Base-by-base conservation (phyloP, 2,797 vertebrate species). In the Propithecus perrieri region DNA sequence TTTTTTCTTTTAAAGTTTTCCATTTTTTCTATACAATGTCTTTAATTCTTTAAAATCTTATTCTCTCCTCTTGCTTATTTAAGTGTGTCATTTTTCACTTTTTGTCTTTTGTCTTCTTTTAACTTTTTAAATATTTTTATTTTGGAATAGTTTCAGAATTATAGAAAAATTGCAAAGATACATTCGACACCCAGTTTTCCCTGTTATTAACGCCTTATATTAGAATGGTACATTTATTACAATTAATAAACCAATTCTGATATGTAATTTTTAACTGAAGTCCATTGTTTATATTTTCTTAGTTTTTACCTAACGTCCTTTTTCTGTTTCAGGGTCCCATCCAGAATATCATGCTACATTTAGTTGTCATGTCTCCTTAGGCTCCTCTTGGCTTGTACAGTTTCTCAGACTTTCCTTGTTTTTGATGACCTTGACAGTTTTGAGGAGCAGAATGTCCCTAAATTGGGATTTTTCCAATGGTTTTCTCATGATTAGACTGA, bases 131-230 rank as follows among this genome's bases (percentile, higher is more conserved):
- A 38, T 63, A 69, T 74, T 84, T 88, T 89, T 78, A 89, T 69
- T 85, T 93, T 91, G 50, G 12, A 81, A 94, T 69, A 35, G 69
- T 67, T 94, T 94, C 74, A 84, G 28, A 92, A 46, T 95, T 75
- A 91, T 10, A 90, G 28, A 97, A 91, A 94, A 92, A 38, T 76
- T 85, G n/a, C 33, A 91, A 90, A 95, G n/a, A 81, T 63, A 59
- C 59, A 72, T 13, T 63, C 55, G 86, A 67, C 13, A 76, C 17
- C 13, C 18, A 88, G 22, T 67, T 94, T 89, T 69, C 84, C 65
- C 12, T 92, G 53, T 43, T 89, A 92, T 57, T 86, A 95, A 96
- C 6, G n/a, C 50, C 38, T 89, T 76, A 86, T 48, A n/a, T n/a
- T n/a, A 76, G 33, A 50, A 76, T 53, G 33, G 33, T 24, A 30